Base-by-base conservation (phyloP, 2,888 invertebrate genomes). In the Catocala sponsa region DNA sequence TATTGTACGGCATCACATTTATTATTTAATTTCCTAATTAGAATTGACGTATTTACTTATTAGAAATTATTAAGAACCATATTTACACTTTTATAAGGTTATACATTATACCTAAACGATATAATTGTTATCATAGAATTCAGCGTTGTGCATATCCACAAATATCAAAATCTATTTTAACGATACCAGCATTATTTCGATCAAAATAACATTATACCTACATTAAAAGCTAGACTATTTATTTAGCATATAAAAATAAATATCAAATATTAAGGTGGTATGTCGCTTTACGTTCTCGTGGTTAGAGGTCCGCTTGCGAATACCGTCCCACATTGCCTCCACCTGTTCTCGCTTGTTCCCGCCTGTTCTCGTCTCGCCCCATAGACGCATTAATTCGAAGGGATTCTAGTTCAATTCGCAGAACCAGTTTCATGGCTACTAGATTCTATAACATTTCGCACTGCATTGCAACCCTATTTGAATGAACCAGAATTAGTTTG, bases 361-460 rank as follows among this genome's bases (percentile, higher is more conserved):
- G 54, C 63, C 44, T 38, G 46, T 53, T 54, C 50, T 47, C 58
- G 41, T 50, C 67, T 63, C 72, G 77, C 85, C 85, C 85, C 80
- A 78, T 82, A 80, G 74, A 79, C 70, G 74, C 61, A 68, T 58
- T 70, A 70, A 73, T 73, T 74, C 74, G 50, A 66, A 67, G 64
- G 63, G 62, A 63, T 12, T 70, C 71, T 77, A 75, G 68, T 66
- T 42, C 49, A 47, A 60, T 56, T 52, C 59, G 10, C 32, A 32
- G 49, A 65, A 74, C 77, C 67, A 67, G 79, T 74, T 68, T 72
- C 65, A 69, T 63, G 54, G 68, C 63, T 70, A 76, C 72, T 78
- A 78, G 74, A 76, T 65, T 66, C 61, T 51, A 60, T 53, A 63
- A 58, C 44, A 63, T 63, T 63, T 63, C 12, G 63, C 58, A 58